Conservation (phyloP, 2,888 invertebrate genomes). For the Epistrophe eligans region DNA sequence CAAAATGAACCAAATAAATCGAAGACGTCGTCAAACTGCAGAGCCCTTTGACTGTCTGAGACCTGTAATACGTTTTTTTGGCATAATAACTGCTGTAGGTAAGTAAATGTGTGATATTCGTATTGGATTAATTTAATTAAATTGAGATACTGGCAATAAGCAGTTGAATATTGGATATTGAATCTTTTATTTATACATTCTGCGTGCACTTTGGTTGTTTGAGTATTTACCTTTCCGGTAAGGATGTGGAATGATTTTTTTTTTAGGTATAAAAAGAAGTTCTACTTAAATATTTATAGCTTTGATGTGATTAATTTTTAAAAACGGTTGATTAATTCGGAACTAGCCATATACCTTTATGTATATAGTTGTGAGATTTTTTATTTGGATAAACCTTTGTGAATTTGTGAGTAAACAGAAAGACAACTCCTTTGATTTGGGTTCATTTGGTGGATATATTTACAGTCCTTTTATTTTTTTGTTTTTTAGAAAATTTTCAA, state of each 20-base stretch:
- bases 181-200: slow-evolving; percentile 30
- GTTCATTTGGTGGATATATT: background rate
- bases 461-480: background rate
- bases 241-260: slow-evolving; percentile 1
- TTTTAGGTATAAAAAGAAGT: background rate
- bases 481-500: background rate
- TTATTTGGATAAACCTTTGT: background rate
- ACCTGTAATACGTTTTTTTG: slow-evolving; percentile 83
- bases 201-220: slow-evolving; percentile 11
- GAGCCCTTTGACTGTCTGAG: slow-evolving; percentile 82
- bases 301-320: slow-evolving; percentile 16
- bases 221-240: slow-evolving; percentile 11
- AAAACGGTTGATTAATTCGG: slow-evolving; percentile 13
- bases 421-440: background rate
- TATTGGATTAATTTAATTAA: slow-evolving; percentile 24
- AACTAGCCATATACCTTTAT: background rate
- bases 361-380: too few species aligned
- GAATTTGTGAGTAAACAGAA: background rate
- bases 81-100: slow-evolving; percentile 83
- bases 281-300: slow-evolving; percentile 21
- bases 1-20: slow-evolving; percentile 80
- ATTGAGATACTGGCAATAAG: slow-evolving; percentile 10
- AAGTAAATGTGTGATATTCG: slow-evolving; percentile 74
- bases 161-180: background rate
- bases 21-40: slow-evolving; percentile 81